Conservation (phyloP, 1,140 invertebrate species). For the Lamellibrachia luymesi region DNA sequence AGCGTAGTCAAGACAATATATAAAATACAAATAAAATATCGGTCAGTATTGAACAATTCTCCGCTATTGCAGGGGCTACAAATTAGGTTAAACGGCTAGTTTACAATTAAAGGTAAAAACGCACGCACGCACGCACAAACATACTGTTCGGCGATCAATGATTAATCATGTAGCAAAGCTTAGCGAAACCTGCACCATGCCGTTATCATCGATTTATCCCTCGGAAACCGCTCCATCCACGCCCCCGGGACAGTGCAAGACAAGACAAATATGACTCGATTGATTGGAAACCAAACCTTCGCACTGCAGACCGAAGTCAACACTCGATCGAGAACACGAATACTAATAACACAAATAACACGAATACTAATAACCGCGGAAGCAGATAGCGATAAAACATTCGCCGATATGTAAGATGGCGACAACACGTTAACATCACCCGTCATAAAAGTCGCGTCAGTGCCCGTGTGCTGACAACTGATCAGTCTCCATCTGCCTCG, state of each 20-base stretch:
- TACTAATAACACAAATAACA: neutral
- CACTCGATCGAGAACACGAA: neutral
- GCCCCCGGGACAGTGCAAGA: neutral
- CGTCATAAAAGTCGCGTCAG: neutral
- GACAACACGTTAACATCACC: neutral
- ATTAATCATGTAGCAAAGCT: neutral
- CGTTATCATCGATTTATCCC: neutral
- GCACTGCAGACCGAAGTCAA: neutral
- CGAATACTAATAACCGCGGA: neutral
- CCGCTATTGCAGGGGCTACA: neutral
- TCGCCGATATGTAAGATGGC: neutral
- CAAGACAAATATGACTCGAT: neutral
- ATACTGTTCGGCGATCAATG: neutral
- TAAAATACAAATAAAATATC: neutral
- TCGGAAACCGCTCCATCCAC: neutral
- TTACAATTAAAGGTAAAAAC: neutral
- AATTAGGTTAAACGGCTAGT: neutral
- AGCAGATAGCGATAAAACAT: neutral
- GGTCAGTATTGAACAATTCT: neutral
- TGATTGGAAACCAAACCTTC: neutral
- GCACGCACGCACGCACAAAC: neutral
- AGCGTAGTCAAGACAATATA: neutral
- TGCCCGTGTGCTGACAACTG: neutral
- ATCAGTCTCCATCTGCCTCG: neutral
- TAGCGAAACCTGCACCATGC: neutral